Percentiles rank a stretch among this genome's conserved stretches.
phyloP scores from a whole-genome alignment of 2,888 invertebrate genomes.

The Microplitis manilae region DNA sequence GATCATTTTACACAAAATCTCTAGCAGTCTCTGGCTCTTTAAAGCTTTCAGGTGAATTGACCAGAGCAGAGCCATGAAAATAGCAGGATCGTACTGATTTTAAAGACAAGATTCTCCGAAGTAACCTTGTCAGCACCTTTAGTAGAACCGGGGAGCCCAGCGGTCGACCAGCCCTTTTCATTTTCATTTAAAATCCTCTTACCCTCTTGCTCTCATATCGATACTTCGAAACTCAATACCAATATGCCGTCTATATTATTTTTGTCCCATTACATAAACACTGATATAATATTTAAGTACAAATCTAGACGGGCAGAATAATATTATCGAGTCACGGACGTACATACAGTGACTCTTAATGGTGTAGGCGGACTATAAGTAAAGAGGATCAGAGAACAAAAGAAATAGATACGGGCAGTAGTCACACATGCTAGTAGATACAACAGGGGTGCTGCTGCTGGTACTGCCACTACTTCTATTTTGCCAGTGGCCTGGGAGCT shows the following conservation, averaged over 20 bases:
- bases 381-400: not conserved
- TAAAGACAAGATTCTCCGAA: constrained; percentile 7
- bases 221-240: not conserved
- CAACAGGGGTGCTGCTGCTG: not conserved
- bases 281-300: not conserved
- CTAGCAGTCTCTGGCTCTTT: constrained; percentile 16
- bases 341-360: not conserved
- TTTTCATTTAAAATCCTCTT: not conserved
- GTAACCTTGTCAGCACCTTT: constrained; percentile 18
- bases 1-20: constrained; percentile 45
- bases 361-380: not conserved
- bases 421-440: too few relatives aligned
- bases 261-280: not conserved
- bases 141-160: not conserved
- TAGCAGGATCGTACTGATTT: constrained; percentile 7
- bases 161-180: not conserved
- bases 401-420: not conserved
- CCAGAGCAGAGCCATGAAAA: constrained; percentile 9
- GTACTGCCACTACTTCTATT: not conserved
- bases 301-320: not conserved
- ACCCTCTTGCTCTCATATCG: not conserved
- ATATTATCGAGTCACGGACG: not conserved
- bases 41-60: constrained; percentile 26
- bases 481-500: not conserved
- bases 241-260: not conserved